Evolutionary conservation across 2,797 vertebrate species (phyloP), one percentile per base, ranked within the genome.

Genomic region (Poeciliopsis infans): DNA sequence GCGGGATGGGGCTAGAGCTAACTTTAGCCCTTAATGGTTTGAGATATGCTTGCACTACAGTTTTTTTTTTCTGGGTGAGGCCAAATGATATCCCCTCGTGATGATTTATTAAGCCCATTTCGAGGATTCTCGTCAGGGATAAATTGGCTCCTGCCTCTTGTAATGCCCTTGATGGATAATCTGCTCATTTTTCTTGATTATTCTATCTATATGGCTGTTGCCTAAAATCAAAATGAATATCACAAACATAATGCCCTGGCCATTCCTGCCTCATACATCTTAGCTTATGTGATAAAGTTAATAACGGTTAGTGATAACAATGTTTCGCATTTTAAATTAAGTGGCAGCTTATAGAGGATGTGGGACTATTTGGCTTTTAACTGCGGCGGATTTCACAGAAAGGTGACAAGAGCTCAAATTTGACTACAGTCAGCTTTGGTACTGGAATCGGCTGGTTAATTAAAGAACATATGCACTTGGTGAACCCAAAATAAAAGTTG

Each of bases 21-120:
- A 95, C 94, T 95, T 95, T 95, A 96, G 94, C 92, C 94, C 92
- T 92, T 95, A 96, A 96, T 96, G 93, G 93, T 93, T 94, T 94
- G 93, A 96, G 95, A 96, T 96, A 95, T 95, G 96, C 95, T 96
- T 94, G 91, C 89, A 81, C 85, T 92, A 91, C 94, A 92, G 70
- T 93, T 55, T 55, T n/a, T 55, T 20, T 53, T 64, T 36, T 59
- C 41, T 69, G 39, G 81, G 91, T 90, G 79, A 83, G 88, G 93
- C 93, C 94, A 95, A 96, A 96, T 94, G 94, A 96, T 92, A 90
- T 90, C 86, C 91, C 86, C 86, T 87, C 85, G 83, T 91, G 92
- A 91, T 93, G 86, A 95, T 96, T 95, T 94, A 95, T 96, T 95
- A 95, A 92, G 90, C 89, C 83, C 87, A 92, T 95, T 93, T 92